These are phyloP conservation scores for Cheilinus undulatus DNA, from an alignment of 2,113 vertebrate genomes.

Conservation along the genomic window DNA sequence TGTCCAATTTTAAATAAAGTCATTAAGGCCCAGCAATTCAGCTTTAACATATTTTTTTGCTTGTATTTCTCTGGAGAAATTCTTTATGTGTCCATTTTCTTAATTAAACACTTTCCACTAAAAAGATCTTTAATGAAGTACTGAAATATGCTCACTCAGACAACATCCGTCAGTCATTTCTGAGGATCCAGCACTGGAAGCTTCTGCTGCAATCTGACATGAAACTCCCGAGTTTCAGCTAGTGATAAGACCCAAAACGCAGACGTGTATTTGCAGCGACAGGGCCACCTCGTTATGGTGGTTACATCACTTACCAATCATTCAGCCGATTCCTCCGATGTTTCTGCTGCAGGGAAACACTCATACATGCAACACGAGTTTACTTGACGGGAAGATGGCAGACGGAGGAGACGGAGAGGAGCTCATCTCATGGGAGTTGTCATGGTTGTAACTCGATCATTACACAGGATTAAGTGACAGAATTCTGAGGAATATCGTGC, in stretches of 20 bases:
- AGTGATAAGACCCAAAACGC: neutral
- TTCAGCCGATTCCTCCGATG: neutral
- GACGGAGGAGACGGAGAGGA: neutral
- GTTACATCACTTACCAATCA: too few species aligned
- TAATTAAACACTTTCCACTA: too few species aligned
- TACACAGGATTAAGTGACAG: too few species aligned
- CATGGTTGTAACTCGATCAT: neutral
- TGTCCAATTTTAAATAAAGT: too few species aligned
- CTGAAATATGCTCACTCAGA: too few species aligned
- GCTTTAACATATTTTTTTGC: too few species aligned
- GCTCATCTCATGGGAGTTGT: neutral
- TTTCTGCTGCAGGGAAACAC: neutral
- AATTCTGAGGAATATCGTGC: too few species aligned
- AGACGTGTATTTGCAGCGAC: neutral
- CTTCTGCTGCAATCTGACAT: neutral
- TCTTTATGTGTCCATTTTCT: too few species aligned
- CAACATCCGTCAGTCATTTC: too few species aligned
- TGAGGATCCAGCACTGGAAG: neutral
- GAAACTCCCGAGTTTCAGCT: neutral
- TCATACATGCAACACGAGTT: neutral
- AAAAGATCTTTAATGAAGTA: too few species aligned
- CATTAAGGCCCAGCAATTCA: too few species aligned
- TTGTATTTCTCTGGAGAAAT: too few species aligned
- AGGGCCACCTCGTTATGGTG: neutral
- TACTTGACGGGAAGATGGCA: neutral